Base-by-base conservation (phyloP, 2,113 vertebrate genomes). In the Platichthys stellatus region DNA sequence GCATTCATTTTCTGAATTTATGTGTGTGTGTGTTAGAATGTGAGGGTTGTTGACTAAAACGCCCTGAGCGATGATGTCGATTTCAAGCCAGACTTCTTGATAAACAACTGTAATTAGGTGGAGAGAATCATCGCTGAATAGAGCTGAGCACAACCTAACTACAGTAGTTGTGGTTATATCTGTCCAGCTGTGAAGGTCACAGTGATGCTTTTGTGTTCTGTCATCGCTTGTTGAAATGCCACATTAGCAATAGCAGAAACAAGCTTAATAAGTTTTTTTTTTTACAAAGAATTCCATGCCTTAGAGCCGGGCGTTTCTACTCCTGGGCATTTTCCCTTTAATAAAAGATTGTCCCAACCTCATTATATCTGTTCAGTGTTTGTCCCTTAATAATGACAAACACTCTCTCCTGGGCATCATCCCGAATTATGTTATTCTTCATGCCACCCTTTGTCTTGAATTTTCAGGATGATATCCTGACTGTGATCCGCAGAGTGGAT, bases 401-500 rank as follows among this genome's bases (percentile, higher is more conserved):
- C 51, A 28, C 61, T 80, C 47, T 18, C 58, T 57, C 68, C 79
- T 59, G 69, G 54, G 70, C 64, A 72, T 31, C 43, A 40, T 77
- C 20, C 59, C 73, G 76, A 86, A 80, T 87, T 65, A 60, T 6
- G 6, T 54, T 63, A 72, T 85, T 56, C 63, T 18, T 83, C 62
- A 70, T 23, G 63, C 21, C 51, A 63, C 24, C 63, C 20, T 84
- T 24, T 80, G 62, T 66, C 72, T 60, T 74, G 2, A 11, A 45
- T 80, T 80, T 57, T 31, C 77, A 99, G 98, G 98, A 99, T 54
- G 97, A 99, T 81, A 95, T 99, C 88, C 92, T 99, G 90, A 99
- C 97, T 20, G 98, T 99, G 88, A 99, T 99, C 91, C 97, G 98
- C 53, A 94, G 98, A 73, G 98, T 99, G 86, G 98, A 99, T 91